Conservation (phyloP, 2,113 vertebrate species). For the Tupaia tana region DNA sequence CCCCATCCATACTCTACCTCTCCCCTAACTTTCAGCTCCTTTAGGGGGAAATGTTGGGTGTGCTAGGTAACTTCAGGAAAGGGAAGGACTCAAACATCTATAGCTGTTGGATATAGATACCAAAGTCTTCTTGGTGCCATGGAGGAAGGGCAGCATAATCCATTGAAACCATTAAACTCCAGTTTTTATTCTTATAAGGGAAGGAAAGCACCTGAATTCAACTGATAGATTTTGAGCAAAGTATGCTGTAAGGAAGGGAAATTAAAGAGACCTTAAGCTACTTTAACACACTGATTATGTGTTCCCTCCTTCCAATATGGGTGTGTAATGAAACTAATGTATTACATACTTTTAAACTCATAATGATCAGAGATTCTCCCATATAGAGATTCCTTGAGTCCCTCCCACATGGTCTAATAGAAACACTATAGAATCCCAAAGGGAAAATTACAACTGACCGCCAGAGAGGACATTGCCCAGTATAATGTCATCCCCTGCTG, state of each 20-base stretch:
- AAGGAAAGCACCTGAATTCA: neutral
- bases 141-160: neutral
- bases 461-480: neutral
- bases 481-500: neutral
- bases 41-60: neutral
- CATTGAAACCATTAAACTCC: neutral
- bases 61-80: neutral
- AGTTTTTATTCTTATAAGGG: neutral
- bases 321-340: neutral
- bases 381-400: neutral
- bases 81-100: neutral
- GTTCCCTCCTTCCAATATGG: neutral
- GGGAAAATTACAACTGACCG: neutral
- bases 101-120: neutral
- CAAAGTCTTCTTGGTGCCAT: neutral
- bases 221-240: neutral
- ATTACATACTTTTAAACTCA: slow-evolving; percentile 24
- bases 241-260: neutral
- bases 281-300: neutral
- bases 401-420: neutral
- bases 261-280: neutral
- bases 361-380: neutral
- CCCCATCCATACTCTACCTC: too few species aligned
- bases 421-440: neutral
- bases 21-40: neutral